Evolutionary conservation across 2,888 invertebrate genomes (phyloP).

Genomic region (Platycheirus albimanus): DNA sequence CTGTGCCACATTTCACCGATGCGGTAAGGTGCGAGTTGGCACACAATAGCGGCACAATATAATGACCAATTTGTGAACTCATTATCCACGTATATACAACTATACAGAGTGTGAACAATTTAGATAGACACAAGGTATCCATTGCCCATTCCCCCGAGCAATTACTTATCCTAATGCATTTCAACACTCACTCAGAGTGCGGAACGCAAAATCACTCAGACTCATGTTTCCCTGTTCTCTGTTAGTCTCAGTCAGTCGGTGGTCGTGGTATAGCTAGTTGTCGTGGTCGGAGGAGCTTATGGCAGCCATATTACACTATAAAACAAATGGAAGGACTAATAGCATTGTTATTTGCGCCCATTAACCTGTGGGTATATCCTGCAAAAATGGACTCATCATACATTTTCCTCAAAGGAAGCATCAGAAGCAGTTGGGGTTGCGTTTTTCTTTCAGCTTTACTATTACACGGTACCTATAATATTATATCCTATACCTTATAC

Average conservation of each 20-base stretch:
- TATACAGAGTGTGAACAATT: constrained; percentile 25
- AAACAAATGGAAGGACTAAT: constrained; percentile 63
- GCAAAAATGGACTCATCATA: constrained; percentile 54
- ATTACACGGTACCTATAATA: too few species aligned
- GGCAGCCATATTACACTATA: constrained; percentile 49
- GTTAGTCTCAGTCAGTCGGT: too few species aligned
- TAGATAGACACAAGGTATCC: constrained; percentile 24
- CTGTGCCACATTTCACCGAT: constrained; percentile 11
- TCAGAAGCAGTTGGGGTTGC: background rate
- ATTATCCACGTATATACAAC: constrained; percentile 49
- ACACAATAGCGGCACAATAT: constrained; percentile 17
- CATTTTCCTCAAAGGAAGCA: constrained; percentile 22
- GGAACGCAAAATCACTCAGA: background rate
- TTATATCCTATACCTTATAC: too few species aligned
- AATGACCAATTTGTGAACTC: constrained; percentile 69
- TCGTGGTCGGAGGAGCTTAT: constrained; percentile 10
- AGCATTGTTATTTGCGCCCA: constrained; percentile 62
- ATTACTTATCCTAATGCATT: constrained; percentile 57
- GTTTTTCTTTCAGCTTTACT: background rate
- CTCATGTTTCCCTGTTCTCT: background rate
- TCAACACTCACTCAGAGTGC: constrained; percentile 33
- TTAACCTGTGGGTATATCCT: constrained; percentile 53
- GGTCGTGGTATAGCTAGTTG: too few species aligned
- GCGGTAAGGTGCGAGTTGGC: background rate
- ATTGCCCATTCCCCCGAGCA: constrained; percentile 16